Conservation (phyloP, 2,888 invertebrate genomes). For the Aphodius granarius region DNA sequence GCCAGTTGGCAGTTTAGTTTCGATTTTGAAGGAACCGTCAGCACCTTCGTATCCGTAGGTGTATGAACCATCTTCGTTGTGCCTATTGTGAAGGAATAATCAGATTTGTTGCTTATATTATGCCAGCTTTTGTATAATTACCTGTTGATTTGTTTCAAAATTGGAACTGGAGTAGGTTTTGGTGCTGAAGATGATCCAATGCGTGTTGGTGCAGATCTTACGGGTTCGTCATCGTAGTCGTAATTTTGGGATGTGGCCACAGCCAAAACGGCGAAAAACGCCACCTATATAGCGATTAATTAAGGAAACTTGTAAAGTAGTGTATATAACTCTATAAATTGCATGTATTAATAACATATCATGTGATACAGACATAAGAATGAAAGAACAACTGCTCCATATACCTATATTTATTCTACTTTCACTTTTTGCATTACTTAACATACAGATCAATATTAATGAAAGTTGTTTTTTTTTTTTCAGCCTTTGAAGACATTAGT, state of each 20-base stretch:
- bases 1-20: slow-evolving; percentile 78
- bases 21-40: slow-evolving; percentile 89
- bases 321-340: neutral
- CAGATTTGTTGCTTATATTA: neutral
- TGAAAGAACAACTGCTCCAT: neutral
- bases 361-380: neutral
- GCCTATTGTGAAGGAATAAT: slow-evolving; percentile 55
- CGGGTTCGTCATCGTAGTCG: slow-evolving; percentile 52
- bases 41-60: slow-evolving; percentile 88
- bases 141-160: slow-evolving; percentile 87
- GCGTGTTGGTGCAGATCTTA: slow-evolving; percentile 55
- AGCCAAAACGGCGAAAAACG: slow-evolving; percentile 45
- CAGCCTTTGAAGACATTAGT: neutral
- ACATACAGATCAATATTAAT: neutral
- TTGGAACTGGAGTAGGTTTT: slow-evolving; percentile 69
- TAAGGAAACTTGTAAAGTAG: neutral
- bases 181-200: slow-evolving; percentile 49
- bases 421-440: neutral
- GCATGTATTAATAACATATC: neutral
- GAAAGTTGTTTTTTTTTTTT: neutral
- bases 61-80: slow-evolving; percentile 88
- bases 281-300: slow-evolving; percentile 21
- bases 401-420: neutral
- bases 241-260: slow-evolving; percentile 58
- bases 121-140: slow-evolving; percentile 43